Conservation (phyloP, 2,888 invertebrate species). For the Calliopum simillimum region DNA sequence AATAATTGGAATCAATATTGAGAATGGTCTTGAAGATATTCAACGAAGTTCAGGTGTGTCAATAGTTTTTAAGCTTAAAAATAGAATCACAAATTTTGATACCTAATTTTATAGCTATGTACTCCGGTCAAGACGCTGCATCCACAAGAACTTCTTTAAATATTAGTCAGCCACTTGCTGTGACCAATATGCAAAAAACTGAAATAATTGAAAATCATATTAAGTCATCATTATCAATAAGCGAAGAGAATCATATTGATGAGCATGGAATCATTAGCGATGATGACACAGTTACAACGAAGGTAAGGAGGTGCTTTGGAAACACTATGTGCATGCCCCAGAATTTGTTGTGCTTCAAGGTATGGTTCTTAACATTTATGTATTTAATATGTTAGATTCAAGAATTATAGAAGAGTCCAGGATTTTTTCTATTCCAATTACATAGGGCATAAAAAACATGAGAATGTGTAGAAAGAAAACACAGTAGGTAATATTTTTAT, state of each 20-base stretch:
- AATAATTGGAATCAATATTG: conserved; percentile 63
- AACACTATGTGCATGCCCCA: conserved; percentile 86
- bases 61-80: background rate
- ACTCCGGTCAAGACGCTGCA: conserved; percentile 15
- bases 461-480: conserved; percentile 11
- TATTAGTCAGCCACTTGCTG: conserved; percentile 34
- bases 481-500: background rate
- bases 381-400: conserved; percentile 61
- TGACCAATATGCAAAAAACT: background rate
- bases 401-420: conserved; percentile 11
- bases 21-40: conserved; percentile 67
- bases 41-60: conserved; percentile 65
- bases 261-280: conserved; percentile 57
- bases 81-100: background rate
- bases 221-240: conserved; percentile 45
- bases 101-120: conserved; percentile 2
- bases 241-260: conserved; percentile 41
- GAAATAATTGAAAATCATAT: conserved; percentile 40
- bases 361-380: conserved; percentile 71
- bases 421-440: conserved; percentile 1
- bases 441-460: background rate
- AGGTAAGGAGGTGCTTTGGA: conserved; percentile 77
- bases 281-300: conserved; percentile 64
- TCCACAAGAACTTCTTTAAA: conserved; percentile 41
- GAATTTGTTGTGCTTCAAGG: conserved; percentile 88